phyloP scores from a whole-genome alignment of 1,140 invertebrate species.

The Triops cancriformis region DNA sequence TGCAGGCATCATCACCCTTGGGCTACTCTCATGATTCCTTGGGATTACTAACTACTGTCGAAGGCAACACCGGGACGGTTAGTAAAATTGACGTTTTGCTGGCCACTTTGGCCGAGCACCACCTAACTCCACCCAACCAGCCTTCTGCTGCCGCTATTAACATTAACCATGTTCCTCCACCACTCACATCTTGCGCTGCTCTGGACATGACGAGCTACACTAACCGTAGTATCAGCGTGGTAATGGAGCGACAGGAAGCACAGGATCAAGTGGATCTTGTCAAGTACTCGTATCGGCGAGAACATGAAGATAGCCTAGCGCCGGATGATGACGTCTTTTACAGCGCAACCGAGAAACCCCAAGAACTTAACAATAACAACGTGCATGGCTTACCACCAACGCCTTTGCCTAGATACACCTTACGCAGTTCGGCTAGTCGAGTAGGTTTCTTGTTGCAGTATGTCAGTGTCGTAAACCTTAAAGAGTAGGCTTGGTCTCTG shows the following conservation, averaged over 20 bases:
- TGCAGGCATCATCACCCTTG: not conserved
- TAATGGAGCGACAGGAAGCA: not conserved
- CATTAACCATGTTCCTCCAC: not conserved
- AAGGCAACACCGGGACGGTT: slow-evolving; percentile 3
- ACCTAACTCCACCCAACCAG: not conserved
- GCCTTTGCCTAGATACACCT: not conserved
- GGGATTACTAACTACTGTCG: slow-evolving; percentile 3
- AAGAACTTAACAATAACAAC: not conserved
- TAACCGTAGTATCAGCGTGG: not conserved
- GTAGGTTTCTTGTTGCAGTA: not conserved
- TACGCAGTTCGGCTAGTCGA: not conserved
- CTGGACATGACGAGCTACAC: not conserved
- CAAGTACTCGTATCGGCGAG: not conserved
- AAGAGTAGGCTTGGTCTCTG: too few species aligned
- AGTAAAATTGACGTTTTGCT: slow-evolving; percentile 10
- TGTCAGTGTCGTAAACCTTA: too few species aligned
- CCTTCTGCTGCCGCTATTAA: not conserved
- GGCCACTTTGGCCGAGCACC: not conserved
- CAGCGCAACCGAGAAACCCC: not conserved
- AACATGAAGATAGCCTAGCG: not conserved
- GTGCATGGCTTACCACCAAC: slow-evolving; percentile 12
- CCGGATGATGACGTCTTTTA: not conserved
- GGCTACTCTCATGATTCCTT: not conserved
- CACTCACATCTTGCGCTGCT: not conserved
- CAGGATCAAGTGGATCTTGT: not conserved